phyloP scores from a whole-genome alignment of 2,113 vertebrate species.

The Dicerorhinus sumatrensis region DNA sequence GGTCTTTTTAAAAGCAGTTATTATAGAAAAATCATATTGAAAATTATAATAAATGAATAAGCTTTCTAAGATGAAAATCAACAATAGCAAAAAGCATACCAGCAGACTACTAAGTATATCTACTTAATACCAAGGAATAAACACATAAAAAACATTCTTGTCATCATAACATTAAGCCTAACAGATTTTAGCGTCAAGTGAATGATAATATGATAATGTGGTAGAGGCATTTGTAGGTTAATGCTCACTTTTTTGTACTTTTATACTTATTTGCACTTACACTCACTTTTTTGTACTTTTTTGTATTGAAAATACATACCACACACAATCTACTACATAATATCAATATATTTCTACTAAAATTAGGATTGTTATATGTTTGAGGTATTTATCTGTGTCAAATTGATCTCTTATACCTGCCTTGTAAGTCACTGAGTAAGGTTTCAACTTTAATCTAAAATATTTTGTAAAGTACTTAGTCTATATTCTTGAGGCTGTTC shows the following conservation, averaged over 20 bases:
- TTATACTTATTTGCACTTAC: background rate
- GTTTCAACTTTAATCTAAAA: slow-evolving; percentile 45
- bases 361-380: background rate
- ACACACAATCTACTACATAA: background rate
- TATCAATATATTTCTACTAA: background rate
- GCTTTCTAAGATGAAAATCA: background rate
- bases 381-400: background rate
- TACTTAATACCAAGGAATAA: background rate
- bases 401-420: background rate
- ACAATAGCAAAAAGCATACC: background rate
- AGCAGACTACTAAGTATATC: background rate
- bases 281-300: background rate
- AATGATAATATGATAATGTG: background rate
- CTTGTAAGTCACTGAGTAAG: background rate
- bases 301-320: background rate
- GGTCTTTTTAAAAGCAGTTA: slow-evolving; percentile 27
- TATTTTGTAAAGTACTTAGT: background rate
- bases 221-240: slow-evolving; percentile 13
- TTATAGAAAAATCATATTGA: background rate
- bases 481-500: background rate
- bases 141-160: slow-evolving; percentile 10
- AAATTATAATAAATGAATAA: slow-evolving; percentile 13
- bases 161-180: background rate
- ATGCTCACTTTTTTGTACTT: background rate
- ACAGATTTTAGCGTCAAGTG: background rate